phyloP scores from a whole-genome alignment of 2,888 invertebrate species.

The Drosophila infuscata region DNA sequence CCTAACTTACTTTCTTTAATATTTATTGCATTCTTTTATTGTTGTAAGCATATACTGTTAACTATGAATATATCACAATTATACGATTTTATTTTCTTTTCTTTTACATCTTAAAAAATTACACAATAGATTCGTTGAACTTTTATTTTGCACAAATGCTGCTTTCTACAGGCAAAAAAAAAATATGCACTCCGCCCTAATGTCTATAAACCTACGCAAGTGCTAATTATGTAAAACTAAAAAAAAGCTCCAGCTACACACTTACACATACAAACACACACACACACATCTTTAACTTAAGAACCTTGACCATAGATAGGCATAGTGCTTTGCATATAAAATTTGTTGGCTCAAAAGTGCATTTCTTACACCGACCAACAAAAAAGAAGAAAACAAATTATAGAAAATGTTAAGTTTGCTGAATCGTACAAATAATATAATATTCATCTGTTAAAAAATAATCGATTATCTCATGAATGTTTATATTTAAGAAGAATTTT shows the following conservation, averaged over 20 bases:
- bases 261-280: background rate
- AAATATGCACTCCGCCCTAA: background rate
- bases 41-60: background rate
- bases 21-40: background rate
- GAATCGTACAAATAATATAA: background rate
- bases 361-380: constrained; percentile 16
- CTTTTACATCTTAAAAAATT: background rate
- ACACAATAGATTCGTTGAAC: background rate
- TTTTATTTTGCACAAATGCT: background rate
- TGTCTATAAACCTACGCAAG: background rate
- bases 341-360: constrained; percentile 10
- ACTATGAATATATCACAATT: background rate
- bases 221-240: constrained; percentile 32
- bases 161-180: background rate
- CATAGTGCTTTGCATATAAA: background rate
- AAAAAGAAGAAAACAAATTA: background rate
- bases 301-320: constrained; percentile 14
- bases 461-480: background rate
- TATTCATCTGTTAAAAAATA: background rate
- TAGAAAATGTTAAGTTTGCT: background rate
- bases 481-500: background rate
- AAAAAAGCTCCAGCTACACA: constrained; percentile 9
- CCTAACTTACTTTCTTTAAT: background rate
- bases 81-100: background rate
- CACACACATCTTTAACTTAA: background rate